Conservation (phyloP, 1,140 invertebrate species). For the Littorina saxatilis region DNA sequence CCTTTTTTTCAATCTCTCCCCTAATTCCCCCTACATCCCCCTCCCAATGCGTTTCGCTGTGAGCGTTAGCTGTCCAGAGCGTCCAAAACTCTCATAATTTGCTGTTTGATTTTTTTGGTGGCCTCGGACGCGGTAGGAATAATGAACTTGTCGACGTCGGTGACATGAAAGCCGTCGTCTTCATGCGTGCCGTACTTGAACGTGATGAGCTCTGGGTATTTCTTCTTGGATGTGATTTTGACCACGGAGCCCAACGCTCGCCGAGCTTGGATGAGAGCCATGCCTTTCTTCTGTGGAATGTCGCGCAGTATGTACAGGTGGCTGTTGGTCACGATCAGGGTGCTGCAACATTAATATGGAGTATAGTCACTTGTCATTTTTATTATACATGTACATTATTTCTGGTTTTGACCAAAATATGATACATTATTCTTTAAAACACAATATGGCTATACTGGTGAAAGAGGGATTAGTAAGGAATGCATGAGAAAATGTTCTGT, state of each 20-base stretch:
- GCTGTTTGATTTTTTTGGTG: constrained; percentile 87
- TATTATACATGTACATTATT: too few species aligned
- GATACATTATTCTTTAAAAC: too few species aligned
- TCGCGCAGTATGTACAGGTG: constrained; percentile 93
- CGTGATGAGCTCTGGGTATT: constrained; percentile 94
- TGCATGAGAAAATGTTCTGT: too few species aligned
- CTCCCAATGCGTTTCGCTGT: neutral
- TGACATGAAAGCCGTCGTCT: constrained; percentile 79
- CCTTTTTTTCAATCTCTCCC: neutral
- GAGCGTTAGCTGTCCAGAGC: constrained; percentile 65
- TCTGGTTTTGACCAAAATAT: too few species aligned
- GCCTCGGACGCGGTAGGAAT: constrained; percentile 94
- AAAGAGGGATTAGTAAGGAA: too few species aligned
- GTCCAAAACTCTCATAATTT: constrained; percentile 79
- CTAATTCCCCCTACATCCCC: too few species aligned
- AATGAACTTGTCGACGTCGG: constrained; percentile 92
- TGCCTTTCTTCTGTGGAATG: constrained; percentile 83
- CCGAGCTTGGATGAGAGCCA: constrained; percentile 89
- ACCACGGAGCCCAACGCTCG: constrained; percentile 92
- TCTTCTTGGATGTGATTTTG: constrained; percentile 96
- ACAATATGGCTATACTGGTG: too few species aligned
- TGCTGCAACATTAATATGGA: too few species aligned
- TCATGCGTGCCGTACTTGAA: constrained; percentile 93
- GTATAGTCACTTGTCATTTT: too few species aligned
- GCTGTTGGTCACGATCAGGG: constrained; percentile 90